A percentile compares a stretch with the other conserved stretches of the same genome.
Conservation (phyloP, 2,888 invertebrate species). For the Melikaiella ostensackeni region DNA sequence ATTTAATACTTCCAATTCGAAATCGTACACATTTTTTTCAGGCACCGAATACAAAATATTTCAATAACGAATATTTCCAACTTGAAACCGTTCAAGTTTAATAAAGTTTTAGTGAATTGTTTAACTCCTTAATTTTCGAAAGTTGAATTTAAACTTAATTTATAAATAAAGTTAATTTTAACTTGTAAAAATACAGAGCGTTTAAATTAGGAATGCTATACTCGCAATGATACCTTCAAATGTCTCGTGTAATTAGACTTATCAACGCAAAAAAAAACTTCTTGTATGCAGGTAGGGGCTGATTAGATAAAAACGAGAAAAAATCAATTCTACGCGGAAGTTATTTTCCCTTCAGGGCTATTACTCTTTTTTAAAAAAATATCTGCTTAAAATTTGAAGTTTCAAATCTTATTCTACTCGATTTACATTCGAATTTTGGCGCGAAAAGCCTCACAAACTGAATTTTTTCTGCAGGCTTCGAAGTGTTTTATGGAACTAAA, state of each 20-base stretch:
- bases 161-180: too few species aligned
- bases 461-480: too few species aligned
- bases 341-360: not conserved
- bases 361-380: not conserved
- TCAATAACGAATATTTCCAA: too few species aligned
- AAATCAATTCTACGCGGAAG: not conserved
- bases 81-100: too few species aligned
- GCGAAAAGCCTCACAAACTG: too few species aligned
- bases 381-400: not conserved
- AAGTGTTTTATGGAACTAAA: too few species aligned
- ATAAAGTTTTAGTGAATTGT: too few species aligned
- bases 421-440: too few species aligned
- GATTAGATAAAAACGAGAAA: not conserved
- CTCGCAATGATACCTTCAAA: not conserved
- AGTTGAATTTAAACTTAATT: not conserved
- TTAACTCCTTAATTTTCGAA: not conserved
- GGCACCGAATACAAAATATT: too few species aligned
- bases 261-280: not conserved
- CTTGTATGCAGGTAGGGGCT: slow-evolving; percentile 10
- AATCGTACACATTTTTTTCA: too few species aligned
- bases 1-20: too few species aligned
- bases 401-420: not conserved
- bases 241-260: not conserved
- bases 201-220: not conserved
- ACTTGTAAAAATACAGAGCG: too few species aligned